phyloP scores from a whole-genome alignment of 1,140 invertebrate genomes.

The Geopemphigus sp. region DNA sequence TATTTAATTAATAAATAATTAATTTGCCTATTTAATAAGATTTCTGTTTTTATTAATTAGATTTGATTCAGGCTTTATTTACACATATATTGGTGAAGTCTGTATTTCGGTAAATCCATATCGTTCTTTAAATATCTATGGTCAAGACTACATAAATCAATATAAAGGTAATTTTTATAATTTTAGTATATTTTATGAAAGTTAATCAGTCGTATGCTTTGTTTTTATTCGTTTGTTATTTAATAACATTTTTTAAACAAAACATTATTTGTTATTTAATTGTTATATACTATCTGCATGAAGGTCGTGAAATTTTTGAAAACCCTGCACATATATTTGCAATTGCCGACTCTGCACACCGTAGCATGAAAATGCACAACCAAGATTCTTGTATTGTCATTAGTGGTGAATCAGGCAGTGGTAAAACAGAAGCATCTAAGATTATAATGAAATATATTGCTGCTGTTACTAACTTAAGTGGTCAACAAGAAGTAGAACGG shows the following conservation, averaged over 20 bases:
- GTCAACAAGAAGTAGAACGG: slow-evolving; percentile 93
- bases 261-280: too few species aligned
- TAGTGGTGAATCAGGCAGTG: slow-evolving; percentile 91
- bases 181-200: background rate
- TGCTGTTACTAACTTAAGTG: slow-evolving; percentile 87
- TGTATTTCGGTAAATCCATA: slow-evolving; percentile 91
- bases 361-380: slow-evolving; percentile 83
- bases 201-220: background rate
- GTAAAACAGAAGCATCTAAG: slow-evolving; percentile 97
- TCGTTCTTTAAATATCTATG: slow-evolving; percentile 81
- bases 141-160: slow-evolving; percentile 72
- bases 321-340: slow-evolving; percentile 93
- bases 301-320: slow-evolving; percentile 86
- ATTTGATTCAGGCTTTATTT: slow-evolving; percentile 83
- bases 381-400: slow-evolving; percentile 95
- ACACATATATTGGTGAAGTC: slow-evolving; percentile 93
- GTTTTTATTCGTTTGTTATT: background rate
- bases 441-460: slow-evolving; percentile 99
- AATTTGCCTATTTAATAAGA: background rate
- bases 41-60: slow-evolving; percentile 58
- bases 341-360: slow-evolving; percentile 90
- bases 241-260: too few species aligned
- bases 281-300: slow-evolving; percentile 48
- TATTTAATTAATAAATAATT: too few species aligned
- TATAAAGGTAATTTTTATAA: slow-evolving; percentile 70